A percentile compares a stretch with the other conserved stretches of the same genome.
These are phyloP conservation scores for Nautilus pompilius DNA, from an alignment of 1,140 invertebrate species.

Conservation along the genomic window DNA sequence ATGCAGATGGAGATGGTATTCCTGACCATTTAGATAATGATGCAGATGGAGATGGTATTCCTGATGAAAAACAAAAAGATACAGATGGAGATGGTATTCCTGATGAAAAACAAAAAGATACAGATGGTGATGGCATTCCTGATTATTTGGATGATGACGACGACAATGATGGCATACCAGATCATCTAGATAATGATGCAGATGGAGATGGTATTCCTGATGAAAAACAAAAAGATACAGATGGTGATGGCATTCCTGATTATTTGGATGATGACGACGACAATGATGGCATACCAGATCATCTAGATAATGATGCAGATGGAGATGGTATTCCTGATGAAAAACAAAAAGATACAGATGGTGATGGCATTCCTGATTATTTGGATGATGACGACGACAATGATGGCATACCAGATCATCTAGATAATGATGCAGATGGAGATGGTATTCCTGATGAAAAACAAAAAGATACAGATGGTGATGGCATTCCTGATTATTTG, in stretches of 20 bases:
- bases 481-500: conserved; percentile 21
- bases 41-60: conserved; percentile 34
- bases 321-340: conserved; percentile 37
- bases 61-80: conserved; percentile 14
- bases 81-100: conserved; percentile 46
- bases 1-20: conserved; percentile 39
- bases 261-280: conserved; percentile 18
- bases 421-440: conserved; percentile 29
- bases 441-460: conserved; percentile 31
- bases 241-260: conserved; percentile 27
- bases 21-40: conserved; percentile 14
- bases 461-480: conserved; percentile 26
- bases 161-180: conserved; percentile 25
- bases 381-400: conserved; percentile 24
- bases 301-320: conserved; percentile 29
- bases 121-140: conserved; percentile 27
- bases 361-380: conserved; percentile 25
- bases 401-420: conserved; percentile 35
- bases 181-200: conserved; percentile 10
- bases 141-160: conserved; percentile 21
- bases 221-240: conserved; percentile 12
- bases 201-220: conserved; percentile 24
- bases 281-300: conserved; percentile 26
- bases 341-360: conserved; percentile 15
- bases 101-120: conserved; percentile 28